Conservation (phyloP, 2,888 invertebrate species). For the Heteromyza rotundicornis region DNA sequence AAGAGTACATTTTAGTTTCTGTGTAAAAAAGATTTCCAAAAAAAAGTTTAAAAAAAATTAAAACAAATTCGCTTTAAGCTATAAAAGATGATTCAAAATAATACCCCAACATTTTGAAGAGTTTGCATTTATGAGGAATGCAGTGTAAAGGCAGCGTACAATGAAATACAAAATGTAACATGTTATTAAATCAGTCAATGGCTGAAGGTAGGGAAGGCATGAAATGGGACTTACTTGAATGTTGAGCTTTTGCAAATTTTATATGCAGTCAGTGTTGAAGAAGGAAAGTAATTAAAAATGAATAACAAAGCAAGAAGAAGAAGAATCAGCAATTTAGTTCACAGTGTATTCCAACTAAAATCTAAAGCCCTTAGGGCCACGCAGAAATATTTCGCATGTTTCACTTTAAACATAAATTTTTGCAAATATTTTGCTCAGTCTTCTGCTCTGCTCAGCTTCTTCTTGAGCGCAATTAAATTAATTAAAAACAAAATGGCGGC, state of each 20-base stretch:
- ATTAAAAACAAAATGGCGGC: conserved; percentile 29
- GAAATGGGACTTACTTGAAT: not conserved
- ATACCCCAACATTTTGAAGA: not conserved
- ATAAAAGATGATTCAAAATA: not conserved
- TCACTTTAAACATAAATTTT: not conserved
- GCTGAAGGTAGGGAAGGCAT: not conserved
- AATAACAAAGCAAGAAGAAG: not conserved
- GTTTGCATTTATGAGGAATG: no score
- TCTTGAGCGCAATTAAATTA: conserved; percentile 34
- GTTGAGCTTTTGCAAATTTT: conserved; percentile 1
- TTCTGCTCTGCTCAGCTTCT: not conserved
- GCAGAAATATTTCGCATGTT: not conserved
- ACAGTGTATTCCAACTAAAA: no score
- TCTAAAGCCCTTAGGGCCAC: not conserved
- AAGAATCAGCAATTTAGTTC: conserved; percentile 5
- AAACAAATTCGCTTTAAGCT: not conserved
- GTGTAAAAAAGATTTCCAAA: not conserved
- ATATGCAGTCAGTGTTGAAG: not conserved
- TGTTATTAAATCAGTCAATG: conserved; percentile 3
- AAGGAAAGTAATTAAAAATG: not conserved
- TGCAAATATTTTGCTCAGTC: not conserved
- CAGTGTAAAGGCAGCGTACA: not conserved
- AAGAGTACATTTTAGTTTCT: not conserved
- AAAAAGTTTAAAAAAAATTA: not conserved
- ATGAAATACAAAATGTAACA: conserved; percentile 7